Conservation (phyloP, 2,888 invertebrate genomes). For the Meghimatium bilineatum region DNA sequence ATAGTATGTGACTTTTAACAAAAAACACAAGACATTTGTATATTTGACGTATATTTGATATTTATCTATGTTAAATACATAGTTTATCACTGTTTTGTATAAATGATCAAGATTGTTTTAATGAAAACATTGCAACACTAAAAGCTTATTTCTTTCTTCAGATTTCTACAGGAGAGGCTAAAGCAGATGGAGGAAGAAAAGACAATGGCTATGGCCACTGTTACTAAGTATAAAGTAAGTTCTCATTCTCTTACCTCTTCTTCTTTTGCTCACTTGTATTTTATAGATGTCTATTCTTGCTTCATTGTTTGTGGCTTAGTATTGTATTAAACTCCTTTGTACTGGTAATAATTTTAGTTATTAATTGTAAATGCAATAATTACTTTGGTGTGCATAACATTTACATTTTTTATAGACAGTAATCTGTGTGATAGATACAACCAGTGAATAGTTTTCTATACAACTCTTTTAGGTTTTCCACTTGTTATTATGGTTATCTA, state of each 20-base stretch:
- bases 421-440: background rate
- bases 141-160: slow-evolving; percentile 50
- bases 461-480: too few species aligned
- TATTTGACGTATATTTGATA: too few species aligned
- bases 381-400: too few species aligned
- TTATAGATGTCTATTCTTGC: background rate
- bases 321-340: background rate
- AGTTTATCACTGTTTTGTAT: background rate
- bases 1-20: background rate
- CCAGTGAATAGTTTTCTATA: background rate
- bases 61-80: too few species aligned
- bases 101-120: background rate
- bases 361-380: too few species aligned
- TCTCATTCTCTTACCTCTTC: background rate
- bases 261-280: background rate
- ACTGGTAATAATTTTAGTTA: background rate
- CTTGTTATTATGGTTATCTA: too few species aligned
- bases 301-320: too few species aligned
- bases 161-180: slow-evolving; percentile 85
- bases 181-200: slow-evolving; percentile 88
- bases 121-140: background rate
- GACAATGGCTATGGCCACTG: slow-evolving; percentile 84
- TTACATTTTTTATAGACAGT: background rate
- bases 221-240: slow-evolving; percentile 75
- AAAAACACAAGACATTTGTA: background rate